Conservation (phyloP, 2,113 vertebrate species). For the Oncorhynchus clarkii region DNA sequence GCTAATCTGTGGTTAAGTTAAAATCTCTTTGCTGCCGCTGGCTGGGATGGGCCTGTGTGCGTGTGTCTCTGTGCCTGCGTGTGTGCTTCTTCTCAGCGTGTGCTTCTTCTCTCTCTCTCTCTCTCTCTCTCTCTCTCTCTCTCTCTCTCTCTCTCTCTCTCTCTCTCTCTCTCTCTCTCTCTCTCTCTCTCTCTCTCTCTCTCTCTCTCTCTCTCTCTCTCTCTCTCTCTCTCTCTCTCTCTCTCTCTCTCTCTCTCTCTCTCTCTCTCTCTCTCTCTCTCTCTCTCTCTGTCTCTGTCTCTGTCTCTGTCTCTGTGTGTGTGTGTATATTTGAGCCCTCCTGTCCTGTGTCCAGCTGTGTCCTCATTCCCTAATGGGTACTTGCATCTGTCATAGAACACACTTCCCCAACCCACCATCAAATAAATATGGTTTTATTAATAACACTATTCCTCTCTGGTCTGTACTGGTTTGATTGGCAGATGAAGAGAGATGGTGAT, state of each 20-base stretch:
- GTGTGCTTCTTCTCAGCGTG: too few relatives aligned
- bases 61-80: background rate
- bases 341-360: background rate
- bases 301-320: too few relatives aligned
- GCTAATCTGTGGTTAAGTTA: background rate
- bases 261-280: too few relatives aligned
- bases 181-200: too few relatives aligned
- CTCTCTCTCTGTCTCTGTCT: too few relatives aligned
- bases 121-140: too few relatives aligned
- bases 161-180: too few relatives aligned
- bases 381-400: background rate
- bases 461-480: background rate
- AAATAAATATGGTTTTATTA: background rate
- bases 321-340: background rate
- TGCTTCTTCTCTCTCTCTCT: too few relatives aligned
- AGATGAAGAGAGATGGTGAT: background rate
- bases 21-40: background rate
- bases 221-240: too few relatives aligned
- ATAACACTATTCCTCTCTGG: background rate
- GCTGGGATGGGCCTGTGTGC: background rate
- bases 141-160: too few relatives aligned
- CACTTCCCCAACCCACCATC: background rate
- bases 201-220: too few relatives aligned
- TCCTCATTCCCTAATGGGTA: slow-evolving; percentile 1
- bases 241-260: too few relatives aligned